Evolutionary conservation across 2,888 invertebrate species (phyloP), one percentile per base, ranked within the genome.

Genomic region (Prenolepis imparis): DNA sequence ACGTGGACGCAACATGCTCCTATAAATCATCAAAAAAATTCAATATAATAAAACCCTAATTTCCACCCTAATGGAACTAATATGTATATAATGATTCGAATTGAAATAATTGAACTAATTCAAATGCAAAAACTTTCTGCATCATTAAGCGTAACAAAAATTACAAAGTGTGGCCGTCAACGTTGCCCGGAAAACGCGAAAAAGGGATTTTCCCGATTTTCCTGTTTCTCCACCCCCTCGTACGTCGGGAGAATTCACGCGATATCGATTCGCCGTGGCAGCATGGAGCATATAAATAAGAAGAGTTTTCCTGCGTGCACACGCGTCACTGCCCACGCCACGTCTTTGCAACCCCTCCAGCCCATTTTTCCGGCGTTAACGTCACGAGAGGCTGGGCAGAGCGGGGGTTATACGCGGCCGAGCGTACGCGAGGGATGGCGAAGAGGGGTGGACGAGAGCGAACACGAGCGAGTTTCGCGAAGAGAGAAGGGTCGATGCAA

Each of bases 291-390:
- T 93, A 94, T 94, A 93, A 94, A 94, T 93, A 94, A 94, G 93
- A 92, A 93, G 94, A 94, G 93, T 94, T 94, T 94, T 94, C 91
- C 94, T 93, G 93, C 93, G 94, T 93, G 93, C 94, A 93, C 93
- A 94, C 94, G 94, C 94, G 94, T 94, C 94, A 94, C 93, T 94
- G 94, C 88, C 92, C 92, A 91, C 93, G 92, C 92, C 92, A 91
- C 92, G 86, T 90, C 87, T 88, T 87, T 80, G 86, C 88, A 84
- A 85, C 85, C 91, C 86, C 88, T 90, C 88, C 88, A 87, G 89
- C 89, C 90, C 88, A 88, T 90, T 91, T 90, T 89, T 90, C 91
- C 91, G 92, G 91, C 92, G 90, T 92, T 93, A 93, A 91, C 92
- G 92, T 92, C 91, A 91, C 91, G 91, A 90, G 89, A 84, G 82